Evolutionary conservation across 2,888 invertebrate genomes (phyloP).

Genomic region (Sussaba pulchella): DNA sequence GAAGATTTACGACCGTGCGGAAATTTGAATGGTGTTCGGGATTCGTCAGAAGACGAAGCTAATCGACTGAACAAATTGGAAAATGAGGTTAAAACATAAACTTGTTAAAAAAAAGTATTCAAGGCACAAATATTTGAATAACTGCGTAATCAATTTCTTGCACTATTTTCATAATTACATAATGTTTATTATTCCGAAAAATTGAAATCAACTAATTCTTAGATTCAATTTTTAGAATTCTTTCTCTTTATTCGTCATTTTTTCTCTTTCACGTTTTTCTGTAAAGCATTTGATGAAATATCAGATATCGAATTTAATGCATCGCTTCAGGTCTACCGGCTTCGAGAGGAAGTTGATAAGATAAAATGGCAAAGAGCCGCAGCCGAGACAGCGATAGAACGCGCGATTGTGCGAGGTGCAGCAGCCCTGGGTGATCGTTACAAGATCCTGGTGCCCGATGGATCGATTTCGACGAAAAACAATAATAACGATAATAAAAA

Average conservation of each 20-base stretch:
- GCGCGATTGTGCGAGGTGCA: slow-evolving; percentile 69
- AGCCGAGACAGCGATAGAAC: slow-evolving; percentile 69
- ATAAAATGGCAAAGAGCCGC: slow-evolving; percentile 67
- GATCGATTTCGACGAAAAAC: neutral
- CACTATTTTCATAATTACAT: neutral
- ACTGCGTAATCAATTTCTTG: neutral
- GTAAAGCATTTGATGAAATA: too few species aligned
- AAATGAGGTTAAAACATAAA: slow-evolving; percentile 66
- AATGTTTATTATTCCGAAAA: too few species aligned
- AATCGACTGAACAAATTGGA: slow-evolving; percentile 70
- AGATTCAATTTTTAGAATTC: too few species aligned
- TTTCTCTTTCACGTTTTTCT: too few species aligned
- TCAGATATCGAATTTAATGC: too few species aligned
- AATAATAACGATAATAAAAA: slow-evolving; percentile 27
- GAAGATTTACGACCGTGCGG: slow-evolving; percentile 39
- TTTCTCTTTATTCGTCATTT: too few species aligned
- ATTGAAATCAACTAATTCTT: too few species aligned
- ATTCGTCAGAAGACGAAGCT: slow-evolving; percentile 62
- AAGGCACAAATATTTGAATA: neutral
- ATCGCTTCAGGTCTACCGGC: slow-evolving; percentile 53
- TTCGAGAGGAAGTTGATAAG: slow-evolving; percentile 65
- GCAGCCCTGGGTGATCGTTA: slow-evolving; percentile 69
- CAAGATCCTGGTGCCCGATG: slow-evolving; percentile 65
- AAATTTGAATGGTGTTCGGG: slow-evolving; percentile 16
- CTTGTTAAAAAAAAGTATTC: neutral